Evolutionary conservation across 2,113 vertebrate species (phyloP).

Genomic region (Gila orcuttii): DNA sequence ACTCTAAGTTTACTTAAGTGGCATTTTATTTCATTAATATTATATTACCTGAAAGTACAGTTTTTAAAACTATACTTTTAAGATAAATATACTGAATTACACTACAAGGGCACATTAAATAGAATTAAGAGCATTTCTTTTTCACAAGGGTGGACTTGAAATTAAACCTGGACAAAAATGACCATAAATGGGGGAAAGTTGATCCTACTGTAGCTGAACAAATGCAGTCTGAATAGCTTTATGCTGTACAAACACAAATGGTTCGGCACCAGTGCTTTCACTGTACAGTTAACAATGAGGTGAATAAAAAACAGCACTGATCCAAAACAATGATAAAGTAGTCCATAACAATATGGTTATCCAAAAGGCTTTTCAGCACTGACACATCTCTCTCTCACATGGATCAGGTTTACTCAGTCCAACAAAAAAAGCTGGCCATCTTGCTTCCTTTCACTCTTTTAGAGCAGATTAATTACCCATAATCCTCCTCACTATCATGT

Average conservation of each 20-base stretch:
- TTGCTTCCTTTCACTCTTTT: neutral
- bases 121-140: neutral
- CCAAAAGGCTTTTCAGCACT: neutral
- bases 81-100: neutral
- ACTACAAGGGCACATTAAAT: neutral
- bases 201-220: constrained; percentile 14
- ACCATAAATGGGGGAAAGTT: constrained; percentile 4
- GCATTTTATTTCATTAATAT: neutral
- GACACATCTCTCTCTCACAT: neutral
- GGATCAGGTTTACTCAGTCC: constrained; percentile 15
- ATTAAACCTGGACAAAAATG: neutral
- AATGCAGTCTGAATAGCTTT: neutral
- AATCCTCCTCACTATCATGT: constrained; percentile 16
- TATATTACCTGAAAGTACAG: neutral
- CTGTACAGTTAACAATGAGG: constrained; percentile 2
- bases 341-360: constrained; percentile 12
- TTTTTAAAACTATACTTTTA: neutral
- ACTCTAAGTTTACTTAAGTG: neutral
- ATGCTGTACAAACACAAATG: constrained; percentile 18
- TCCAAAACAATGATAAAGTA: constrained; percentile 24
- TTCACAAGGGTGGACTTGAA: neutral
- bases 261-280: constrained; percentile 20
- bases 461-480: neutral
- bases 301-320: constrained; percentile 21
- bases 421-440: constrained; percentile 7